Percentiles rank a stretch among this genome's conserved stretches.
These are phyloP conservation scores for Uropsilus gracilis DNA, from an alignment of 2,113 vertebrate species.

Conservation along the genomic window DNA sequence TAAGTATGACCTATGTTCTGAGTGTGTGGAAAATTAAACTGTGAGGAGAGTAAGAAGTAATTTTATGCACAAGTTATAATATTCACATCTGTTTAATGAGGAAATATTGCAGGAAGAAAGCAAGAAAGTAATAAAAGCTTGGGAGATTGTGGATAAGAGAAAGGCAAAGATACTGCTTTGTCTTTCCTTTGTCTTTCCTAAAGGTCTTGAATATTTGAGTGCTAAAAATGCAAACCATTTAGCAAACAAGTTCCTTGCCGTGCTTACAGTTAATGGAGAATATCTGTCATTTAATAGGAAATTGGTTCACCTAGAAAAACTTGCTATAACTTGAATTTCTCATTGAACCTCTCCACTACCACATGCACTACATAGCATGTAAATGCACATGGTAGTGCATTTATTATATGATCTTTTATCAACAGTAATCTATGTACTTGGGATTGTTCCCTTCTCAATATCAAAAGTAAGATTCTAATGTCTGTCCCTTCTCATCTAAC, in stretches of 20 bases:
- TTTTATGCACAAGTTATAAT: background rate
- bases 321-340: background rate
- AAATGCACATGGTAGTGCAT: background rate
- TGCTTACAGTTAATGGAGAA: background rate
- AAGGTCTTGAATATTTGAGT: background rate
- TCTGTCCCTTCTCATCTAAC: background rate
- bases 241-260: background rate
- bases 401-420: background rate
- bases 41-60: background rate
- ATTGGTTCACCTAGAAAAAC: background rate
- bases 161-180: background rate
- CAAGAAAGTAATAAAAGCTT: background rate
- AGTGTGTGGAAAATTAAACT: constrained; percentile 23
- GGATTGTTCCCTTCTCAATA: background rate
- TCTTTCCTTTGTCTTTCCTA: background rate
- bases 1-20: constrained; percentile 19
- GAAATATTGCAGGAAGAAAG: background rate
- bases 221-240: background rate
- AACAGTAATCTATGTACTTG: background rate
- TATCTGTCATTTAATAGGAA: background rate
- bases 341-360: background rate
- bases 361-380: background rate
- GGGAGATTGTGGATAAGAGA: background rate
- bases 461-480: background rate
- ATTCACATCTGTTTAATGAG: constrained; percentile 5